Conservation (phyloP, 2,888 invertebrate species). For the Girardia tigrina region DNA sequence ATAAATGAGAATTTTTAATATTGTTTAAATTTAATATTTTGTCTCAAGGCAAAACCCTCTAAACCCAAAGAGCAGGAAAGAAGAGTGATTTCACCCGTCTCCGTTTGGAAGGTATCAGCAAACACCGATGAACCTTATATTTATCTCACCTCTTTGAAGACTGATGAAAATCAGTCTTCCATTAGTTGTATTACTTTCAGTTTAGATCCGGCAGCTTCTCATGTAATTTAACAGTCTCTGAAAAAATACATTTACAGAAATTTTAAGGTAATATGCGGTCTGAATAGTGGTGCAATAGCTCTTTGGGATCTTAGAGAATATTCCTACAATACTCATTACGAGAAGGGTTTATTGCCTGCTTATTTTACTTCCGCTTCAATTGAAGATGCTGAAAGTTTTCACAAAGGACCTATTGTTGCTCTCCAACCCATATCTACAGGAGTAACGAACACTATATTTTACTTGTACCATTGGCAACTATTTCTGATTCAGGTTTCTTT, state of each 20-base stretch:
- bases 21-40: too few relatives aligned
- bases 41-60: too few relatives aligned
- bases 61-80: too few relatives aligned
- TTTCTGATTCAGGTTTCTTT: background rate
- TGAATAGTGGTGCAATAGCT: background rate
- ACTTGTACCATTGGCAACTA: background rate
- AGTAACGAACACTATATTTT: background rate
- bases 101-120: background rate
- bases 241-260: background rate
- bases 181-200: background rate
- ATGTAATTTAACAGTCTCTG: background rate
- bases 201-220: background rate
- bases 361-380: background rate
- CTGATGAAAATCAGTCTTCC: background rate
- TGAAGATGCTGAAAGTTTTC: background rate
- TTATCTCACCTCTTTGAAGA: background rate
- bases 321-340: background rate
- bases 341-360: background rate
- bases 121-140: background rate
- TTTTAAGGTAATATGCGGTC: background rate
- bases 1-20: too few relatives aligned
- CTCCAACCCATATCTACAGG: background rate
- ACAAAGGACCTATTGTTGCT: slow-evolving; percentile 7
- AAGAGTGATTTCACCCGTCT: background rate
- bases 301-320: background rate